Evolutionary conservation across 2,888 invertebrate species (phyloP).

Genomic region (Crematogaster levior): DNA sequence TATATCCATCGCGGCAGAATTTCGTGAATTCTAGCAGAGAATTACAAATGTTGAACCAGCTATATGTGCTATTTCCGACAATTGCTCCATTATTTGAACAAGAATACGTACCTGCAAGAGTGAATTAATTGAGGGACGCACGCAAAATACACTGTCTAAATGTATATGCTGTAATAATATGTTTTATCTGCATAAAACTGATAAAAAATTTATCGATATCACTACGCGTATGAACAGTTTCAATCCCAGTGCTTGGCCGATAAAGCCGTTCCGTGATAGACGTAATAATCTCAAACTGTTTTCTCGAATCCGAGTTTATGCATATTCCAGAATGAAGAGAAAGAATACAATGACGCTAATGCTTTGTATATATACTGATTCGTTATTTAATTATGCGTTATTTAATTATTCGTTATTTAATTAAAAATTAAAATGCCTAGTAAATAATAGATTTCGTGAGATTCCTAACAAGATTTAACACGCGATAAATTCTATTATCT

Average conservation of each 20-base stretch:
- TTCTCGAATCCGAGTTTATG: slow-evolving; percentile 3
- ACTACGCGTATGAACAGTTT: not conserved
- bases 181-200: slow-evolving; percentile 10
- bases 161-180: not conserved
- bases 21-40: slow-evolving; percentile 6
- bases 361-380: not conserved
- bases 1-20: not conserved
- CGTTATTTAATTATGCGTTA: slow-evolving; percentile 34
- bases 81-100: not conserved
- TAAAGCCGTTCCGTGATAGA: not conserved
- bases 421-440: slow-evolving; percentile 24
- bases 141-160: slow-evolving; percentile 3
- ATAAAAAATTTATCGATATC: slow-evolving; percentile 11
- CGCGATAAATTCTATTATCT: slow-evolving; percentile 31
- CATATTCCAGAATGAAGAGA: not conserved
- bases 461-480: not conserved
- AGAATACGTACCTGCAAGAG: not conserved
- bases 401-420: slow-evolving; percentile 38
- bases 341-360: not conserved
- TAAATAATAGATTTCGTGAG: not conserved
- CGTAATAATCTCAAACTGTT: not conserved
- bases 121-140: not conserved
- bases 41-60: slow-evolving; percentile 22
- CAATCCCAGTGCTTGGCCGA: not conserved
- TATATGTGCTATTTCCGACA: not conserved